Conservation (phyloP, 64 coral and sea anemone genomes). For the Pachyseris speciosa region DNA sequence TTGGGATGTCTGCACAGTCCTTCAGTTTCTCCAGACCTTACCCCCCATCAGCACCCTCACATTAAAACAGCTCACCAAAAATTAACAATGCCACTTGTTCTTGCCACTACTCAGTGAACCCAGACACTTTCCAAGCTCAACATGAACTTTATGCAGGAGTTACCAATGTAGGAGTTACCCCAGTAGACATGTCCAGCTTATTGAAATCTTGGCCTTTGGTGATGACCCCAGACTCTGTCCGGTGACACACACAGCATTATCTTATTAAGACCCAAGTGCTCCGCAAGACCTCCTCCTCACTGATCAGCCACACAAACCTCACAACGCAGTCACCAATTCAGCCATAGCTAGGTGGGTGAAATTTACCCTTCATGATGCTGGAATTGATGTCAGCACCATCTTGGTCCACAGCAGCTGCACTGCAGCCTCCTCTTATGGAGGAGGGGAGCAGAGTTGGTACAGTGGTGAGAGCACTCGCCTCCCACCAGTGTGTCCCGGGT, state of each 20-base stretch:
- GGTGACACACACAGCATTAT: neutral
- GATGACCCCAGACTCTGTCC: neutral
- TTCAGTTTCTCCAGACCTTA: neutral
- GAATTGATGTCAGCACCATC: too few species aligned
- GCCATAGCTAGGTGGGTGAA: neutral
- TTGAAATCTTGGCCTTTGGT: neutral
- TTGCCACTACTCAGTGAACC: neutral
- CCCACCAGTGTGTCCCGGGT: too few species aligned
- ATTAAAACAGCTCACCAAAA: neutral
- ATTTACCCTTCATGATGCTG: too few species aligned
- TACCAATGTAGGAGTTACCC: neutral
- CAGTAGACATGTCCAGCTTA: neutral
- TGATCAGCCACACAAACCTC: neutral
- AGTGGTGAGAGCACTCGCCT: too few species aligned
- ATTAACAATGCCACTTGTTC: neutral
- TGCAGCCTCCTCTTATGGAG: too few species aligned
- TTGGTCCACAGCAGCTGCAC: too few species aligned
- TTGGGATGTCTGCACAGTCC: neutral
- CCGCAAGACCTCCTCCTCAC: neutral
- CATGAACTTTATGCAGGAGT: neutral
- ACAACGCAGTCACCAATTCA: neutral
- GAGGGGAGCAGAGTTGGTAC: too few species aligned
- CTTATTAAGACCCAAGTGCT: neutral
- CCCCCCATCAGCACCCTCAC: neutral
- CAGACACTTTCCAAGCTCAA: neutral